Evolutionary conservation across 2,113 vertebrate genomes (phyloP).

Genomic region (Okapia johnstoni): DNA sequence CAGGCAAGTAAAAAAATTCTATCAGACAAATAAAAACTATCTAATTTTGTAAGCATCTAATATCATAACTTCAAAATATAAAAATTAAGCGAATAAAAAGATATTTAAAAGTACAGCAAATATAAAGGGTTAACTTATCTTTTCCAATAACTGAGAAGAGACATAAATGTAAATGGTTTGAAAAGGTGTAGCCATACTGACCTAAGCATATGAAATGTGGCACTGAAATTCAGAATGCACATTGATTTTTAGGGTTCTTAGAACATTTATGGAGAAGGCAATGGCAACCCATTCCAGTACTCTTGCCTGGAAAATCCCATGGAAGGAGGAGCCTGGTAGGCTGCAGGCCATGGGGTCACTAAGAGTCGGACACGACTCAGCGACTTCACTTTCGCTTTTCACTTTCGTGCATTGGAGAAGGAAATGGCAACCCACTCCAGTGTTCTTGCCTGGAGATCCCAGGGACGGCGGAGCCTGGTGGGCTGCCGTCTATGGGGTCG

Average conservation of each 20-base stretch:
- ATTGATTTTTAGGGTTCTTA: neutral
- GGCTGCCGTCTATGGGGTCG: no score
- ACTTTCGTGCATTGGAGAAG: no score
- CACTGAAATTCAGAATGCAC: neutral
- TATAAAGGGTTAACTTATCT: neutral
- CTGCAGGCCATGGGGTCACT: no score
- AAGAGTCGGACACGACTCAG: no score
- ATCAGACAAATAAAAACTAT: neutral
- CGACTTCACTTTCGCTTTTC: no score
- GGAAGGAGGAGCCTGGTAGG: no score
- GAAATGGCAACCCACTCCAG: no score
- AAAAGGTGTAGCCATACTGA: neutral
- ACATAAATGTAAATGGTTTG: neutral
- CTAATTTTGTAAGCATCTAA: neutral
- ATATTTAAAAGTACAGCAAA: neutral
- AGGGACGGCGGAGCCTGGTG: no score
- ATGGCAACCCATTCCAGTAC: no score
- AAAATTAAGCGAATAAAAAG: neutral
- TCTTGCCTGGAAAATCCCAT: no score
- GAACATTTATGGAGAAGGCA: neutral
- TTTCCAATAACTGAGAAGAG: neutral
- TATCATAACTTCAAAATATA: neutral
- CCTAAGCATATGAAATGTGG: neutral
- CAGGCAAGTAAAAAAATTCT: neutral
- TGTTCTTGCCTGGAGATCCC: no score